Base-by-base conservation (phyloP, 2,888 invertebrate species). In the Brachylomia viminalis region DNA sequence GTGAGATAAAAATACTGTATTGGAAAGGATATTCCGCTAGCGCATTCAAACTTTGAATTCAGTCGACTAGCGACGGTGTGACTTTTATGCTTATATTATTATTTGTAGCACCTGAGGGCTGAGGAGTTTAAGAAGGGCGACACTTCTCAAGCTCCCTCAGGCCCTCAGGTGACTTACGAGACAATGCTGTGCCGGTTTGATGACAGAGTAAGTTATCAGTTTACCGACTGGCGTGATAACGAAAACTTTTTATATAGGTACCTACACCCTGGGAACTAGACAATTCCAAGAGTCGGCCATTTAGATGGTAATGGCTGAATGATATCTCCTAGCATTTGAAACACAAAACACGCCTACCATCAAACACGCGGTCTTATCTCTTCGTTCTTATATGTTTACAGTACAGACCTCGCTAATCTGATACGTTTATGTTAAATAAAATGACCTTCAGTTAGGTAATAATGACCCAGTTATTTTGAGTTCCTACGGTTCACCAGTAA, bases 401-500 rank as follows among this genome's bases (percentile, higher is more conserved):
- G 30, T 30, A 23, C 49, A 61, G 66, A 71, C 52, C 59, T 33
- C 75, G 59, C 42, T 77, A 77, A 80, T 80, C 82, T 72, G n/a
- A 42, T n/a, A 56, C 13, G 65, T 61, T 62, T 65, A 45, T 64
- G 11, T 59, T 30, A 30, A 33, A 33, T 38, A 71, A 38, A 20
- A 30, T 49, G 45, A 73, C 70, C 67, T 71, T 73, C 71, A 65
- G 33, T 64, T 71, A 49, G 33, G n/a, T 38, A 80, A 47, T 65
- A 49, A 65, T 77, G 77, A 77, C 71, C 73, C 30, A 80, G 27
- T 71, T 84, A 72, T 47, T 75, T 72, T 66, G 38, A 72, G 58
- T n/a, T 52, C 20, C 20, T 56, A 30, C 20, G 11, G 61, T 59
- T 42, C 38, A 69, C 10, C 61, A 23, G 59, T 30, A 82, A 67